Base-by-base conservation (phyloP, 2,888 invertebrate species). In the Dolichomitus sp. region DNA sequence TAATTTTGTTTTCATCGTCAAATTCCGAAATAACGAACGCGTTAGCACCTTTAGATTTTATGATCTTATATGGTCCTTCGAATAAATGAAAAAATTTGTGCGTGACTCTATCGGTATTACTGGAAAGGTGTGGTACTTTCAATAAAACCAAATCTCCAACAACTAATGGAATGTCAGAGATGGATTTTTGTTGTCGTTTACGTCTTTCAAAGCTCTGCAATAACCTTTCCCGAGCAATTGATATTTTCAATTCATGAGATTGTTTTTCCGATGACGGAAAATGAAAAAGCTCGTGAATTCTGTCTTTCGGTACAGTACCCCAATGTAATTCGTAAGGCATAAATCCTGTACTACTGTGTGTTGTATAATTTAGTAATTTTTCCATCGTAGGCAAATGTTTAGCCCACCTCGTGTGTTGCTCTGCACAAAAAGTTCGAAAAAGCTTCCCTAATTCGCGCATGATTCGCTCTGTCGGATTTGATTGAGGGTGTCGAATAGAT, bases 71-170 rank as follows among this genome's bases (percentile, higher is more conserved):
- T 3, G 65, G 54, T 14, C 65, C 74, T 27, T 65, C 23, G 23
- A 23, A 23, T 23, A 23, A 23, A 23, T 23, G 23, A 23, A 23
- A 23, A 23, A 23, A 23, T 52, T 27, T 65, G 30, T 74, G 74
- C 2, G 54, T 74, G 1, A 74, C 74, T 27, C 65, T 27, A 42
- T 68, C 59, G 1, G 50, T 50, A 3, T 48, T 50, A 9, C 74
- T 74, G 1, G 74, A 74, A 2, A 42, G 12, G 17, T 74, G 74
- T 2, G 80, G 83, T 9, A 83, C 83, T 1, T 66, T 23, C 3
- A 83, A 27, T 12, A 80, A 63, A 0, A 83, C 76, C 0, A 66
- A 19, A 69, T 79, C 80, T n/a, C 59, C 80, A 17, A 50, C 17
- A 1, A 23, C 7, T 14, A 81, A 12, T 4, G 54, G 14, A 14